Conservation (phyloP, 2,888 invertebrate genomes). For the Melinopterus prodromus region DNA sequence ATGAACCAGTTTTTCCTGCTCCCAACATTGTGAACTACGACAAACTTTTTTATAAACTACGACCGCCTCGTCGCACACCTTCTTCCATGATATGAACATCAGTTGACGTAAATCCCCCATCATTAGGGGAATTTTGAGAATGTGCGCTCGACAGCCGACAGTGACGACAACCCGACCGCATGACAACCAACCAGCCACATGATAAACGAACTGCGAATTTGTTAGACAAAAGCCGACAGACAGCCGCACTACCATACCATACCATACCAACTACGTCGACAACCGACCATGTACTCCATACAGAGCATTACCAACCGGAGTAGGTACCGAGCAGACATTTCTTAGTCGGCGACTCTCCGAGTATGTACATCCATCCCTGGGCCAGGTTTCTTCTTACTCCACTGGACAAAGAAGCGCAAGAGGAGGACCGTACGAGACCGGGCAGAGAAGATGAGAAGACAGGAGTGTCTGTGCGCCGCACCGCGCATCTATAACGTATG, state of each 20-base stretch:
- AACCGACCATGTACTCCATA: not conserved
- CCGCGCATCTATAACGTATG: constrained; percentile 40
- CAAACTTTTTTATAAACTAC: no score
- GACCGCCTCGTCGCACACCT: no score
- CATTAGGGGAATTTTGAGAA: not conserved
- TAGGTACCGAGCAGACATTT: not conserved
- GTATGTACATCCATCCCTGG: not conserved
- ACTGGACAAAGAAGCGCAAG: constrained; percentile 11
- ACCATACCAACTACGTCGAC: not conserved
- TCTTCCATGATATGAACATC: no score
- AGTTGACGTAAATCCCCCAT: not conserved
- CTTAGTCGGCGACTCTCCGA: not conserved
- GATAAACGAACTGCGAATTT: not conserved
- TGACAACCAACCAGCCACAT: not conserved
- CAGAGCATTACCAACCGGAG: not conserved
- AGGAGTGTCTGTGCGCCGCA: not conserved
- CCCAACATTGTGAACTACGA: no score
- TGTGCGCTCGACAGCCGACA: not conserved
- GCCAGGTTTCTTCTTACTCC: constrained; percentile 7
- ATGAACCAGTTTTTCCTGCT: no score
- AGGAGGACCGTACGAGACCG: not conserved
- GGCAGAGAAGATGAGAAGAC: not conserved
- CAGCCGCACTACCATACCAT: no score
- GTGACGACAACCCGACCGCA: not conserved
- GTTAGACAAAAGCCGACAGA: not conserved